Conservation (phyloP, 2,113 vertebrate genomes). For the Carassius gibelio region DNA sequence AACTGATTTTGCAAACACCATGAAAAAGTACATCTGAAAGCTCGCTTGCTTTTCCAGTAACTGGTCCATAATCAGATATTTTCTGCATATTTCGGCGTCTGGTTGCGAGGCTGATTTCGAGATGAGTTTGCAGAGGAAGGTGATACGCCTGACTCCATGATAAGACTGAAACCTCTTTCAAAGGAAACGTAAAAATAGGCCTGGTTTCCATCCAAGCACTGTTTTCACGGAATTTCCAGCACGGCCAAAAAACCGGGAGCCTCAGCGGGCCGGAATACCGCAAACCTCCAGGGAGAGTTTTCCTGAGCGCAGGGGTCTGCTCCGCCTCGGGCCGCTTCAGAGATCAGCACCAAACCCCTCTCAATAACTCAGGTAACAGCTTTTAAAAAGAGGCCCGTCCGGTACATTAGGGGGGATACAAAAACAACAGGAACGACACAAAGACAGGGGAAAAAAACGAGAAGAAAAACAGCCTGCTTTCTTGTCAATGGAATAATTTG, state of each 20-base stretch:
- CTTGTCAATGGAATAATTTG: conserved; percentile 76
- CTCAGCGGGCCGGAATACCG: conserved; percentile 71
- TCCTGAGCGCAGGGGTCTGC: conserved; percentile 54
- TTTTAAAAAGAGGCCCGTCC: conserved; percentile 56
- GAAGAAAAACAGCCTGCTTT: conserved; percentile 57
- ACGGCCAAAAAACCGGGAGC: conserved; percentile 43
- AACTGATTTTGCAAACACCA: not conserved
- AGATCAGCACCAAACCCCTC: conserved; percentile 14
- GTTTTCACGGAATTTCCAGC: conserved; percentile 69
- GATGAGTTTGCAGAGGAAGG: conserved; percentile 59
- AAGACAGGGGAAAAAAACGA: not conserved
- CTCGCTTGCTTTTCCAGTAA: conserved; percentile 34
- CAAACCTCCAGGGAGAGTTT: conserved; percentile 70
- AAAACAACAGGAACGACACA: conserved; percentile 67
- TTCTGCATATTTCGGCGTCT: conserved; percentile 31
- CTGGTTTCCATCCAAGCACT: conserved; percentile 65
- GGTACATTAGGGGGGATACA: conserved; percentile 49
- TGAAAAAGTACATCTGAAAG: not conserved
- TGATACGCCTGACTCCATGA: conserved; percentile 51
- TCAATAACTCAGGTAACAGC: conserved; percentile 75
- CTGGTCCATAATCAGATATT: conserved; percentile 19
- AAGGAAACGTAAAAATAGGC: conserved; percentile 67
- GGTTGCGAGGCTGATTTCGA: conserved; percentile 35
- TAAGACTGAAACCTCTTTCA: conserved; percentile 64
- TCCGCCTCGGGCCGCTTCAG: conserved; percentile 57